Evolutionary conservation across 2,797 vertebrate species (phyloP), one percentile per base, ranked within the genome.

Genomic region (Eurystomus glaucurus): DNA sequence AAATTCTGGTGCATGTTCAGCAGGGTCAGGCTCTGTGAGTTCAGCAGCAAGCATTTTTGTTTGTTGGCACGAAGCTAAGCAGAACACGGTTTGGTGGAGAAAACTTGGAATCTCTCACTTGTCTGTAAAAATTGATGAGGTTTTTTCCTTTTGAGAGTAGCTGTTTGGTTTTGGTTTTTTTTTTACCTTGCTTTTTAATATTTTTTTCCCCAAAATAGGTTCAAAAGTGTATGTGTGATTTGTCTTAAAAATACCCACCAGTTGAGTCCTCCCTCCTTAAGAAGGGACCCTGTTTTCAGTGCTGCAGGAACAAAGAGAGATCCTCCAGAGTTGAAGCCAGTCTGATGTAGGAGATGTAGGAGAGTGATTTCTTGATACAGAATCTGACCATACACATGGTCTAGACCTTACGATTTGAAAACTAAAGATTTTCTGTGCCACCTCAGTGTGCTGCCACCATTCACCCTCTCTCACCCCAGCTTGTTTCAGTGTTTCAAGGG

Each of bases 1-100:
- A 98, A 81, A 97, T 98, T 77, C 93, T 97, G 48, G 96, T 50
- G 3, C 97, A 97, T 28, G 29, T 97, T n/a, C 70, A 88, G 66
- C 86, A 98, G 74, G 94, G 97, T 70, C 92, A 95, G 61, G 70
- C 82, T 77, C 90, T 98, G 98, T 97, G 85, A 98, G 97, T 97
- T 87, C 54, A 76, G 23, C 39, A 37, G 52, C 61, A 64, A 54
- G 43, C 29, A 51, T 64, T 88, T 76, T 68, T n/a, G 51, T 78
- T 62, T 5, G 17, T 71, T 7, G 4, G 41, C 41, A 60, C 35
- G 29, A 55, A 86, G 31, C 51, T n/a, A 76, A n/a, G 43, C 19
- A 61, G 26, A 70, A 88, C 28, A 48, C 37, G 50, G 21, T 70
- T 16, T 57, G 11, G 33, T 81, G 39, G 41, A 76, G 43, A 68